A percentile compares a stretch with the other conserved stretches of the same genome.
Evolutionary conservation across 2,888 invertebrate genomes (phyloP).

Genomic region (Merodon equestris): DNA sequence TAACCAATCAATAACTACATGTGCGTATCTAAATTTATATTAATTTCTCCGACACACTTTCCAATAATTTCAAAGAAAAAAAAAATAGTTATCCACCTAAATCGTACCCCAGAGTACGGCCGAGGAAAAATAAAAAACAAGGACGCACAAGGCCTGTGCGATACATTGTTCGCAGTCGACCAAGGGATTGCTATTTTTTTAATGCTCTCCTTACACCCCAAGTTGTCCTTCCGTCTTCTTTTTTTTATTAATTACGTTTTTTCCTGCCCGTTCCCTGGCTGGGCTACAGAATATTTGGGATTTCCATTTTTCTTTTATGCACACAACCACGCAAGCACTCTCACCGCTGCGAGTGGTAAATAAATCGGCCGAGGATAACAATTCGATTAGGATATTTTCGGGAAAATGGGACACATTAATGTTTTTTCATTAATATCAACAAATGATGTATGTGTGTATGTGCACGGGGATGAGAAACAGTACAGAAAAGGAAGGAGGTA

Average conservation of each 20-base stretch:
- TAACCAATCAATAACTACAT: constrained; percentile 19
- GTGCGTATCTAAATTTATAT: constrained; percentile 64
- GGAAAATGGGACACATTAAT: constrained; percentile 59
- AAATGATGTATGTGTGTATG: no score
- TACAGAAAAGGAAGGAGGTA: no score
- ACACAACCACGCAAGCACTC: neutral
- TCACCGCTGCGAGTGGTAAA: constrained; percentile 21
- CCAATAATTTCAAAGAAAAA: constrained; percentile 42
- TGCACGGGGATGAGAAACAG: no score
- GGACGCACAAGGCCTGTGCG: constrained; percentile 28
- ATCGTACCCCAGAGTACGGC: constrained; percentile 14
- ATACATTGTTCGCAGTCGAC: neutral
- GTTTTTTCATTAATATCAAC: constrained; percentile 62
- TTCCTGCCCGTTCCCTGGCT: constrained; percentile 15
- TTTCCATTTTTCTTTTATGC: constrained; percentile 39
- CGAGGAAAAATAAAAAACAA: constrained; percentile 31
- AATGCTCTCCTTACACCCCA: constrained; percentile 30
- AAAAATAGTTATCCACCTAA: neutral
- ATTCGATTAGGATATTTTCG: constrained; percentile 64
- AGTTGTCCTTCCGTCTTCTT: constrained; percentile 17
- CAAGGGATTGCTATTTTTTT: constrained; percentile 28
- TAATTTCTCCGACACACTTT: constrained; percentile 65
- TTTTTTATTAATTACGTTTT: constrained; percentile 65
- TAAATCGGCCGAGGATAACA: constrained; percentile 37
- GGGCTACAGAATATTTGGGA: constrained; percentile 26